Percentiles rank a stretch among this genome's conserved stretches.
Evolutionary conservation across 2,113 vertebrate genomes (phyloP).

Genomic region (Atractosteus spatula): DNA sequence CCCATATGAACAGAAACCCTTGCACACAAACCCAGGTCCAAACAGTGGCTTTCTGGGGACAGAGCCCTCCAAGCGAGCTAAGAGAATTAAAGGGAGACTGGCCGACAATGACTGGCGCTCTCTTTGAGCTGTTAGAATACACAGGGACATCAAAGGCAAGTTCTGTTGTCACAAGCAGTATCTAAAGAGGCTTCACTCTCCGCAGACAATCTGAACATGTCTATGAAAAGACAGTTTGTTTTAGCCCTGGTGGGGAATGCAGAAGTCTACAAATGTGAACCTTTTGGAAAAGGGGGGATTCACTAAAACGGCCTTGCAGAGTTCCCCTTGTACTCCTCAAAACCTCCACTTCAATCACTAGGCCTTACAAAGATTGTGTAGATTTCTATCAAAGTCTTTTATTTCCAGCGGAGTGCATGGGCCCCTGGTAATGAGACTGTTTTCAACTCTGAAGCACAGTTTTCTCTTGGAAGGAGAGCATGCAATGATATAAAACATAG

Average conservation of each 20-base stretch:
- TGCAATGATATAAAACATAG: slow-evolving; percentile 44
- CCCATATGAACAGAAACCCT: too few relatives aligned
- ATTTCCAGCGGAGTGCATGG: not conserved
- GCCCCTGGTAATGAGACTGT: slow-evolving; percentile 7
- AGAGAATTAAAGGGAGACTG: not conserved
- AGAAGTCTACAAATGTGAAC: not conserved
- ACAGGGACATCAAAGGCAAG: not conserved
- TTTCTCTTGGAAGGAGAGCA: slow-evolving; percentile 40
- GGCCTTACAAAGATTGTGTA: not conserved
- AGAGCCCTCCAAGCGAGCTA: not conserved
- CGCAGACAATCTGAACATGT: not conserved
- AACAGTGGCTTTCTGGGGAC: not conserved
- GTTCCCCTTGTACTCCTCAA: not conserved
- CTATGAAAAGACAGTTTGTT: slow-evolving; percentile 9
- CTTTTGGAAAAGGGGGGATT: not conserved
- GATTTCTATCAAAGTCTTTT: not conserved
- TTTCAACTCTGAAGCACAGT: slow-evolving; percentile 36
- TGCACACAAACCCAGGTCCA: not conserved
- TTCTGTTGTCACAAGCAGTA: not conserved
- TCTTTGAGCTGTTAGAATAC: not conserved
- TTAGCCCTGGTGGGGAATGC: too few relatives aligned
- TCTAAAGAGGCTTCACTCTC: not conserved
- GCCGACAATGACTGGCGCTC: too few relatives aligned
- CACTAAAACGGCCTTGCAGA: not conserved
- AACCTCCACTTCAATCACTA: not conserved